These are phyloP conservation scores for Petrocephalus schoutedeni DNA, from an alignment of 2,797 vertebrate species.

Conservation along the genomic window DNA sequence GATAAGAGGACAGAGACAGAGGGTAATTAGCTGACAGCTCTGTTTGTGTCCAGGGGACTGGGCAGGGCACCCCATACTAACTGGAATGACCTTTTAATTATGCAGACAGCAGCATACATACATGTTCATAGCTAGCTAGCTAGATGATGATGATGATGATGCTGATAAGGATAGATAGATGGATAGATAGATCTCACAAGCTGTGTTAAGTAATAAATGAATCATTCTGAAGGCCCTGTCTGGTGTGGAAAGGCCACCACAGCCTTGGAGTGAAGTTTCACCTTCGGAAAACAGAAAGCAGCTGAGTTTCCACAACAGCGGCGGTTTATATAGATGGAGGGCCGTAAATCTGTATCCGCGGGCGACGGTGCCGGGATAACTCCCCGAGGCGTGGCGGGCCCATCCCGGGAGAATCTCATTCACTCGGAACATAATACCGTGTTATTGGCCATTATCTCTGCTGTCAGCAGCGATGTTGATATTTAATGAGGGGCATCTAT, in stretches of 20 bases:
- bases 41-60: neutral
- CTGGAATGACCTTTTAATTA: neutral
- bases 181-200: neutral
- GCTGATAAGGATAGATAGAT: too few species aligned
- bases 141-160: too few species aligned
- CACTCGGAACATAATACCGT: constrained; percentile 72
- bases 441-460: constrained; percentile 94
- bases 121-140: neutral
- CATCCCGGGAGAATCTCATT: constrained; percentile 78
- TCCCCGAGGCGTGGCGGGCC: constrained; percentile 62
- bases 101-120: neutral
- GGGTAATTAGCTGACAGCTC: neutral
- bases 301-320: neutral
- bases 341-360: constrained; percentile 41
- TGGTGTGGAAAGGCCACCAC: neutral
- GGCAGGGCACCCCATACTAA: neutral
- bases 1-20: constrained; percentile 11
- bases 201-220: neutral
- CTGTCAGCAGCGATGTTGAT: constrained; percentile 62
- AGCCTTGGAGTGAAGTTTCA: constrained; percentile 14
- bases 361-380: constrained; percentile 62
- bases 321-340: constrained; percentile 19
- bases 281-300: constrained; percentile 7
- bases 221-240: neutral
- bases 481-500: constrained; percentile 73